Evolutionary conservation across 2,113 vertebrate species (phyloP), one percentile per base, ranked within the genome.

Genomic region (Lipophrys pholis): DNA sequence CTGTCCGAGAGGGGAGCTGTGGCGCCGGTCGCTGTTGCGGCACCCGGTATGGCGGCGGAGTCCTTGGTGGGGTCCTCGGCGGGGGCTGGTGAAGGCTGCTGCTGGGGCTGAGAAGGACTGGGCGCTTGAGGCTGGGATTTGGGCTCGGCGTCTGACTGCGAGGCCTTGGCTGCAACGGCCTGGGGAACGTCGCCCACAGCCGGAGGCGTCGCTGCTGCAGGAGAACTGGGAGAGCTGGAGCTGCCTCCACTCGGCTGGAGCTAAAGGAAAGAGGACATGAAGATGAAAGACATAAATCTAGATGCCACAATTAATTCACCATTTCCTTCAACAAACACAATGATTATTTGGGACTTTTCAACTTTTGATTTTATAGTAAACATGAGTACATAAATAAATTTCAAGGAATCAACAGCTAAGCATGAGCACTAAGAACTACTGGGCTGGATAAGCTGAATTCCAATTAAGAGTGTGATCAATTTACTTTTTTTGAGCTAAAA

Each of bases 171-270:
- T 2, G 76, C 6, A 0, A 59, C 49, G 30, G 84, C n/a, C 45
- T 80, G 87, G 10, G 68, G 5, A 5, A 15, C 62, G 6, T 90
- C 90, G 1, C 66, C 14, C 46, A 87, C 39, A 0, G 76, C 75
- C 12, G 89, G 82, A 35, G 86, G 87, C 8, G 70, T 78, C 1
- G 85, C 80, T 43, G 87, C 50, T 6, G 90, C 85, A 0, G 87
- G 84, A 15, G 91, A 83, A 53, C 76, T 85, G 3, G 90, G 85
- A 40, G 87, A 88, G 70, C 78, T 89, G 0, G 88, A 80, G 65
- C 14, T 74, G 45, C 84, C 77, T 11, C 83, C 90, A 58, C 87
- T 91, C 0, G 92, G 43, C 76, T 90, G 93, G 49, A 94, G 92
- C 93, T 94, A 78, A 6, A 59, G 56, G 42, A 30, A 40, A 56